Evolutionary conservation across 2,113 vertebrate species (phyloP).

Genomic region (Oophaga pumilio): DNA sequence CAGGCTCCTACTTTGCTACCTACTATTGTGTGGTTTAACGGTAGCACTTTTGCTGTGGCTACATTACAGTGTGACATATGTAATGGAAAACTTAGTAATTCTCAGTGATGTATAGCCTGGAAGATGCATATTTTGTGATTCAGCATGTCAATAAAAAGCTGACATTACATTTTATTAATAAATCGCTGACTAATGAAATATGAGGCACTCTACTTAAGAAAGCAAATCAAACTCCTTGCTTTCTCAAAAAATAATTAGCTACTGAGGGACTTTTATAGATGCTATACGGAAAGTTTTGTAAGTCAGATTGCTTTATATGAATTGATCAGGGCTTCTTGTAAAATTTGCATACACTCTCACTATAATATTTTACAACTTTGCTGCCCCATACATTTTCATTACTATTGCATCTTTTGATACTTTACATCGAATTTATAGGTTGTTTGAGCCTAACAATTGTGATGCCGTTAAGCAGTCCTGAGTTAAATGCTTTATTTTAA

Average conservation of each 20-base stretch:
- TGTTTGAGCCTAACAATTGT: slow-evolving; percentile 66
- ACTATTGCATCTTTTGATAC: slow-evolving; percentile 64
- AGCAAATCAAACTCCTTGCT: slow-evolving; percentile 60
- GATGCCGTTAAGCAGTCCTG: slow-evolving; percentile 63
- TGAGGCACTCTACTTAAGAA: slow-evolving; percentile 64
- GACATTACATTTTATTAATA: slow-evolving; percentile 63
- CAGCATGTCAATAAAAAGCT: slow-evolving; percentile 59
- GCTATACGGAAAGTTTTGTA: slow-evolving; percentile 69
- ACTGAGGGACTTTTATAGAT: slow-evolving; percentile 71
- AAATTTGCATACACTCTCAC: slow-evolving; percentile 67
- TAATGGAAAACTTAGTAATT: slow-evolving; percentile 59
- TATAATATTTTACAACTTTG: slow-evolving; percentile 67
- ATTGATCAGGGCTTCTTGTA: slow-evolving; percentile 69
- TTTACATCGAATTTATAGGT: slow-evolving; percentile 63
- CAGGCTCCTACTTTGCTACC: slow-evolving; percentile 29
- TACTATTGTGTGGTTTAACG: slow-evolving; percentile 1
- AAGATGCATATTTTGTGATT: slow-evolving; percentile 56
- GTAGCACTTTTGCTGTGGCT: slow-evolving; percentile 34
- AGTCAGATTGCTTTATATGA: slow-evolving; percentile 73
- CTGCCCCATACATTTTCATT: slow-evolving; percentile 62
- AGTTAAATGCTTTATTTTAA: slow-evolving; percentile 59
- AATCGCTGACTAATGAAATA: slow-evolving; percentile 67
- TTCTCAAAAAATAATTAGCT: slow-evolving; percentile 79
- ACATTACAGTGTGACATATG: slow-evolving; percentile 3
- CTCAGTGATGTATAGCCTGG: slow-evolving; percentile 60